Evolutionary conservation across 2,797 vertebrate genomes (phyloP).

Genomic region (Heterohyrax brucei): DNA sequence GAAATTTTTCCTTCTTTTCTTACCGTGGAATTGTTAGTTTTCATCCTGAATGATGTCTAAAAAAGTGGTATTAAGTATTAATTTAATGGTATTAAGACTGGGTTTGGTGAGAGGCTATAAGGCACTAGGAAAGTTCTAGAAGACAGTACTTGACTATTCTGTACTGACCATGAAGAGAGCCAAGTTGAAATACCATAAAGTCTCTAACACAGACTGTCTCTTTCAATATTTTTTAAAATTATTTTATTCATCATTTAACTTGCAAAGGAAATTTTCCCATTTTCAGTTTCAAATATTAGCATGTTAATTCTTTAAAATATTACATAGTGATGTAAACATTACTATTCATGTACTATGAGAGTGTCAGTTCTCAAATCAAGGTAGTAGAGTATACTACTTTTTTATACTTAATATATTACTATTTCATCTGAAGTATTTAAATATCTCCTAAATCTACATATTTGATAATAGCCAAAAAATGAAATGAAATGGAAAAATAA

Average conservation of each 20-base stretch:
- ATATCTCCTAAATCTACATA: constrained; percentile 13
- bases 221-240: neutral
- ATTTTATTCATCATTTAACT: constrained; percentile 5
- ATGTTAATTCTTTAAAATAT: neutral
- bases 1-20: neutral
- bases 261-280: constrained; percentile 28
- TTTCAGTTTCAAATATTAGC: constrained; percentile 60
- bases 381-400: constrained; percentile 23
- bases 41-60: constrained; percentile 39
- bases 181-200: neutral
- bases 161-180: neutral
- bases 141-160: neutral
- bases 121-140: neutral
- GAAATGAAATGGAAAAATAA: constrained; percentile 18
- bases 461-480: constrained; percentile 27
- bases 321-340: neutral
- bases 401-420: constrained; percentile 42
- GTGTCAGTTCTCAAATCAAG: constrained; percentile 40
- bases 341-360: constrained; percentile 24
- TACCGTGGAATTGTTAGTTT: constrained; percentile 39
- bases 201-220: neutral
- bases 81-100: neutral
- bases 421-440: constrained; percentile 30
- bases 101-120: neutral
- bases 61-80: neutral